Conservation (phyloP, 2,888 invertebrate species). For the Polylopha cassiicola region DNA sequence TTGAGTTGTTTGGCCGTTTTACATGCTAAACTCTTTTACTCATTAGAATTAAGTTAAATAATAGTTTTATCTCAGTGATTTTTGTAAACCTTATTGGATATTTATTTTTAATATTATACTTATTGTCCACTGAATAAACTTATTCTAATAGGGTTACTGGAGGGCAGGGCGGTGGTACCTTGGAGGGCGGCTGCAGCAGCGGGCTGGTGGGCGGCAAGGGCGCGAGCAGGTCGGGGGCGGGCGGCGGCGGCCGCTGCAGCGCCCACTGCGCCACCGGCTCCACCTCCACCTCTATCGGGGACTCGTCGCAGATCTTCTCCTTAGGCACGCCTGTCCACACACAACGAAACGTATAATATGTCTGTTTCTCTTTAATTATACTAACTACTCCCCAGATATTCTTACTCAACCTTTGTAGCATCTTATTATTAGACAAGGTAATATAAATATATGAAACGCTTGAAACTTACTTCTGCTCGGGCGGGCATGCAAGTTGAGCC, state of each 20-base stretch:
- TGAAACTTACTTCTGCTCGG: slow-evolving; percentile 70
- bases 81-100: too few relatives aligned
- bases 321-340: slow-evolving; percentile 80
- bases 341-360: not conserved
- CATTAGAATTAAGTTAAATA: too few relatives aligned
- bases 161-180: slow-evolving; percentile 30
- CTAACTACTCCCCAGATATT: too few relatives aligned
- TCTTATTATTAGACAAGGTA: too few relatives aligned
- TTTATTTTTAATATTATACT: not conserved
- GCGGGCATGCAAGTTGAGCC: slow-evolving; percentile 88
- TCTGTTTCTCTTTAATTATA: too few relatives aligned
- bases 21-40: too few relatives aligned
- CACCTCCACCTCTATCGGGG: slow-evolving; percentile 89
- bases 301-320: slow-evolving; percentile 91
- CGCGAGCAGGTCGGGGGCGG: slow-evolving; percentile 82
- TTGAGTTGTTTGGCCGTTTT: too few relatives aligned
- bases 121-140: too few relatives aligned
- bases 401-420: too few relatives aligned
- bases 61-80: too few relatives aligned
- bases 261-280: slow-evolving; percentile 94
- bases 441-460: not conserved
- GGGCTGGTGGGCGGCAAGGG: slow-evolving; percentile 86
- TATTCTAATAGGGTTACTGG: too few relatives aligned
- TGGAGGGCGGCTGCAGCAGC: slow-evolving; percentile 57
- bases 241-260: slow-evolving; percentile 80